phyloP scores from a whole-genome alignment of 2,888 invertebrate genomes.

The Netelia virgata region DNA sequence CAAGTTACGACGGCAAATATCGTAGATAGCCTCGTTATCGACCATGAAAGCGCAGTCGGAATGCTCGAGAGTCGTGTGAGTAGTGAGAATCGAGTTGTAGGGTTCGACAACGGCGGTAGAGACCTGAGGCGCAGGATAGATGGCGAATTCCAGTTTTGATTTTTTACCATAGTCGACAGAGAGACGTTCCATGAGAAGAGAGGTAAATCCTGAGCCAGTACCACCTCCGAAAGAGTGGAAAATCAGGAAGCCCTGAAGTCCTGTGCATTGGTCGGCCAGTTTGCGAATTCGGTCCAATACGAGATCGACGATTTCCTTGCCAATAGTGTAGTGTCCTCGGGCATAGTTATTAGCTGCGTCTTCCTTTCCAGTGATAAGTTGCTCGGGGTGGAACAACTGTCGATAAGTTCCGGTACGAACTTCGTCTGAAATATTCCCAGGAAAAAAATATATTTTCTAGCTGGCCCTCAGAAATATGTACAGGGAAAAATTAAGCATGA shows the following conservation, averaged over 20 bases:
- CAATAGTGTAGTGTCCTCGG: conserved; percentile 98
- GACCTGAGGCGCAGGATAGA: conserved; percentile 97
- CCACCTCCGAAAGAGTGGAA: conserved; percentile 98
- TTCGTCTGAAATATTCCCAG: conserved; percentile 87
- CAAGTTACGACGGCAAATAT: conserved; percentile 97
- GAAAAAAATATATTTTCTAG: neutral
- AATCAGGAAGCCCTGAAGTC: conserved; percentile 96
- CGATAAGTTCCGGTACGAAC: conserved; percentile 97
- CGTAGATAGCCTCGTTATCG: conserved; percentile 95
- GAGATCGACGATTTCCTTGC: conserved; percentile 96
- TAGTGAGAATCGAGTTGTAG: conserved; percentile 98
- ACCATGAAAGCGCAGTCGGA: conserved; percentile 99
- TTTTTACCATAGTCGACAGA: conserved; percentile 99
- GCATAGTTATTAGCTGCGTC: conserved; percentile 99
- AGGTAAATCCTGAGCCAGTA: conserved; percentile 98
- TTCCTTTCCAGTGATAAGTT: conserved; percentile 98
- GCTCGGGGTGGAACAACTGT: conserved; percentile 98
- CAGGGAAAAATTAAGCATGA: no score
- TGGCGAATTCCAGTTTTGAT: conserved; percentile 97
- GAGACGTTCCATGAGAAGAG: conserved; percentile 98
- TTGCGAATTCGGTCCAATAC: conserved; percentile 95
- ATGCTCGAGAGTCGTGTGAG: conserved; percentile 97
- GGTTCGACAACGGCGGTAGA: conserved; percentile 98
- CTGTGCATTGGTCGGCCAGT: conserved; percentile 96
- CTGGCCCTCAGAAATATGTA: neutral